Percentiles rank a stretch among this genome's conserved stretches.
phyloP scores from a whole-genome alignment of 2,888 invertebrate genomes.

The Tromatobia lineatoria region DNA sequence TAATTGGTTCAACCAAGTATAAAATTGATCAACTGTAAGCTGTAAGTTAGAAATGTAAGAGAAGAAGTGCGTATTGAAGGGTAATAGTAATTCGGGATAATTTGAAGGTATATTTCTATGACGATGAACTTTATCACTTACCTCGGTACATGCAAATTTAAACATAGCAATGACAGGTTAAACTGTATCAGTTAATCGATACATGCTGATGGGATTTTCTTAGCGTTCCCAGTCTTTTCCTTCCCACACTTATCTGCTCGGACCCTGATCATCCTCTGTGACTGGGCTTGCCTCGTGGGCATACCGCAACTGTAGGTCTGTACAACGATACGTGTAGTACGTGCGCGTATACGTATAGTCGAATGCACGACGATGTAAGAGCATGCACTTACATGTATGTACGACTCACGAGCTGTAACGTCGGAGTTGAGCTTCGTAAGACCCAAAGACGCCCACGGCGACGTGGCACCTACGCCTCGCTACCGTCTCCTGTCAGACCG shows the following conservation, averaged over 20 bases:
- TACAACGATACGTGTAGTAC: slow-evolving; percentile 38
- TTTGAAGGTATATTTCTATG: too few relatives aligned
- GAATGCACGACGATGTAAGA: slow-evolving; percentile 21
- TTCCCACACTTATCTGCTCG: slow-evolving; percentile 8
- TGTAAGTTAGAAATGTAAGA: too few relatives aligned
- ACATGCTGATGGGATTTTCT: slow-evolving; percentile 17
- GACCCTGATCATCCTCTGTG: slow-evolving; percentile 50
- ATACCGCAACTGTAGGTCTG: slow-evolving; percentile 53
- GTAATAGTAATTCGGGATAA: too few relatives aligned
- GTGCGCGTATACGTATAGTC: slow-evolving; percentile 28
- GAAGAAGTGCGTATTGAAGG: too few relatives aligned
- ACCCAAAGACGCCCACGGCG: slow-evolving; percentile 75
- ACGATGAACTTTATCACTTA: too few relatives aligned
- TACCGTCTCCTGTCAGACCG: slow-evolving; percentile 80
- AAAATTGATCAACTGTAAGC: too few relatives aligned
- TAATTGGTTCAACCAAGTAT: too few relatives aligned
- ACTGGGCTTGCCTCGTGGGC: slow-evolving; percentile 58
- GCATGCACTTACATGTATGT: slow-evolving; percentile 24
- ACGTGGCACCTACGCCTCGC: slow-evolving; percentile 82
- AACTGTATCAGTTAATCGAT: slow-evolving; percentile 27
- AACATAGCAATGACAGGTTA: not conserved
- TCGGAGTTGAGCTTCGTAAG: slow-evolving; percentile 61
- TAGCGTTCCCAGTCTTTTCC: slow-evolving; percentile 25
- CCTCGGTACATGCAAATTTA: not conserved
- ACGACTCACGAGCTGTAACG: slow-evolving; percentile 59